A percentile compares a stretch with the other conserved stretches of the same genome.
phyloP scores from a whole-genome alignment of 30 jellyfish, hydroid and myxozoan species.

The Cassiopea andromeda region DNA sequence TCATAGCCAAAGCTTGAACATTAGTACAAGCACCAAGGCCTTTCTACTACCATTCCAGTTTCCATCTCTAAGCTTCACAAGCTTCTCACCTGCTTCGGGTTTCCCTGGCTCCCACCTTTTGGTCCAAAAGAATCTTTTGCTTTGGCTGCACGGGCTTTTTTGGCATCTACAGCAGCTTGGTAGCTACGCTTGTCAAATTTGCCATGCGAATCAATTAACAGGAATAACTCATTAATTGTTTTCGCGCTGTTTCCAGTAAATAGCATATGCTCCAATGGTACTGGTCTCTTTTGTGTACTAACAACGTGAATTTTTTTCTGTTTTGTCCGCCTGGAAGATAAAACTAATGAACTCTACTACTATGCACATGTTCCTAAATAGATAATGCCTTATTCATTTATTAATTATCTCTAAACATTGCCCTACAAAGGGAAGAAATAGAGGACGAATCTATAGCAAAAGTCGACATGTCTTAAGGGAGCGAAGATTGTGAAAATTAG shows the following conservation, averaged over 20 bases:
- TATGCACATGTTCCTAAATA: no score
- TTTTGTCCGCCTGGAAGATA: constrained; percentile 80
- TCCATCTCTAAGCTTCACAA: not conserved
- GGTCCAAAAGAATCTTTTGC: constrained; percentile 89
- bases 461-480: no score
- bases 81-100: constrained; percentile 82
- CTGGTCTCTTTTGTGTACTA: constrained; percentile 97
- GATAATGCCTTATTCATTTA: no score
- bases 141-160: constrained; percentile 75
- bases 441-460: no score
- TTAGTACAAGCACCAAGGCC: no score
- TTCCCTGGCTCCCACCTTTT: constrained; percentile 75
- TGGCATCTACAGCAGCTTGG: constrained; percentile 85
- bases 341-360: no score
- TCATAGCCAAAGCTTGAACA: no score
- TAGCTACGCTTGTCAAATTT: constrained; percentile 79
- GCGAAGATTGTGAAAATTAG: no score
- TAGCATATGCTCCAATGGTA: constrained; percentile 96
- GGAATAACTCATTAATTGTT: constrained; percentile 88
- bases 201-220: constrained; percentile 87
- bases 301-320: constrained; percentile 92
- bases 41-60: not conserved
- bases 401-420: no score
- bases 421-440: no score
- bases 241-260: constrained; percentile 94